Evolutionary conservation across 2,113 vertebrate species (phyloP).

Genomic region (Protobothrops mucrosquamatus): DNA sequence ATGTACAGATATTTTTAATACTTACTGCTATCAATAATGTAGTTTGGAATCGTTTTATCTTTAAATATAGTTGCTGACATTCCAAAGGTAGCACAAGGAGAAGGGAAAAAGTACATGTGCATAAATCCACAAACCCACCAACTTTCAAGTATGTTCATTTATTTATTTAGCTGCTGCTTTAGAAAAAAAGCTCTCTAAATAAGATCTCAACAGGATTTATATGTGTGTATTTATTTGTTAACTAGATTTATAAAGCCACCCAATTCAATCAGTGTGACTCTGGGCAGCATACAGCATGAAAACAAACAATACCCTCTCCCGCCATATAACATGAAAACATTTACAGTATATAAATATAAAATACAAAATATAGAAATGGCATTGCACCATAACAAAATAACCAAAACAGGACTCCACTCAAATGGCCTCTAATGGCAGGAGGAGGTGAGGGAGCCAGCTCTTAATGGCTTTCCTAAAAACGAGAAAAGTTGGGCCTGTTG

Average conservation of each 20-base stretch:
- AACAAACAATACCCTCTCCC: neutral
- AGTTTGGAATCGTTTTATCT: constrained; percentile 85
- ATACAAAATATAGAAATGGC: neutral
- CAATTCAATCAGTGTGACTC: neutral
- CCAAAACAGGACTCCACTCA: neutral
- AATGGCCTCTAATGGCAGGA: neutral
- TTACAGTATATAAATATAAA: neutral
- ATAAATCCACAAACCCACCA: constrained; percentile 55
- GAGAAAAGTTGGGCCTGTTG: neutral
- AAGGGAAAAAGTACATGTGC: constrained; percentile 64
- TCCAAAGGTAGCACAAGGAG: constrained; percentile 68
- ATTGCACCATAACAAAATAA: neutral
- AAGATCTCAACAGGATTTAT: neutral
- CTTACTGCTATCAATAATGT: constrained; percentile 90
- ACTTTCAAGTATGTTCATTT: neutral
- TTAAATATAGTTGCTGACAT: constrained; percentile 88
- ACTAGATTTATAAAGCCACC: neutral
- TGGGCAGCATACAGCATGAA: neutral
- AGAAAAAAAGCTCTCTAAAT: neutral
- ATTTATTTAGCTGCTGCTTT: neutral
- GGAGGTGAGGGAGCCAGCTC: neutral
- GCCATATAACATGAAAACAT: neutral
- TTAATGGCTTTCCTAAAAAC: neutral
- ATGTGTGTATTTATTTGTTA: neutral
- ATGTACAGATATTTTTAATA: constrained; percentile 56